Conservation (phyloP, 2,888 invertebrate species). For the Tetranychus piercei region DNA sequence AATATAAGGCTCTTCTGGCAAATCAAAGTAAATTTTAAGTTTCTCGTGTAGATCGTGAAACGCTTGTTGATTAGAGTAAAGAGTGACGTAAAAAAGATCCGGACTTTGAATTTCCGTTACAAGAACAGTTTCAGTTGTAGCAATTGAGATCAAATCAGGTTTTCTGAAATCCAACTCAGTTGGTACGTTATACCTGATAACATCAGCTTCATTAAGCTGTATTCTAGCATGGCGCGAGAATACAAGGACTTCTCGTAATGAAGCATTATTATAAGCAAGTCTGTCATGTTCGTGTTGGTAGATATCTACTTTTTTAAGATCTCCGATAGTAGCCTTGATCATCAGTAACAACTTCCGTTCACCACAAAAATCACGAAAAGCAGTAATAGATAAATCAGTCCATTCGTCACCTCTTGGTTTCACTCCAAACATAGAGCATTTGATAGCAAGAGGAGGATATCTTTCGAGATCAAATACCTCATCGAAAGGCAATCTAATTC, state of each 20-base stretch:
- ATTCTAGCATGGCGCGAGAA: too few species aligned
- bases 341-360: too few species aligned
- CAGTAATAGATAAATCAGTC: neutral
- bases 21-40: neutral
- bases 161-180: neutral
- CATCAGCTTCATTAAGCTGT: too few species aligned
- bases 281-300: too few species aligned
- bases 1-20: neutral
- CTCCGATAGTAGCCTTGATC: too few species aligned
- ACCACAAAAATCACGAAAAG: neutral
- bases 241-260: too few species aligned
- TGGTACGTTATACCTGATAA: too few species aligned
- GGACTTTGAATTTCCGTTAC: neutral
- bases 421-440: neutral
- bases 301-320: too few species aligned
- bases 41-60: neutral
- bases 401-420: neutral
- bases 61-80: neutral
- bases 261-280: too few species aligned
- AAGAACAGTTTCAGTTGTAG: neutral
- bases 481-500: neutral
- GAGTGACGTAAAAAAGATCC: conserved; percentile 2
- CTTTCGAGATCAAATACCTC: neutral
- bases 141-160: neutral
- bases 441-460: neutral